These are phyloP conservation scores for Uloborus diversus DNA, from an alignment of 1,140 invertebrate species.

Conservation along the genomic window DNA sequence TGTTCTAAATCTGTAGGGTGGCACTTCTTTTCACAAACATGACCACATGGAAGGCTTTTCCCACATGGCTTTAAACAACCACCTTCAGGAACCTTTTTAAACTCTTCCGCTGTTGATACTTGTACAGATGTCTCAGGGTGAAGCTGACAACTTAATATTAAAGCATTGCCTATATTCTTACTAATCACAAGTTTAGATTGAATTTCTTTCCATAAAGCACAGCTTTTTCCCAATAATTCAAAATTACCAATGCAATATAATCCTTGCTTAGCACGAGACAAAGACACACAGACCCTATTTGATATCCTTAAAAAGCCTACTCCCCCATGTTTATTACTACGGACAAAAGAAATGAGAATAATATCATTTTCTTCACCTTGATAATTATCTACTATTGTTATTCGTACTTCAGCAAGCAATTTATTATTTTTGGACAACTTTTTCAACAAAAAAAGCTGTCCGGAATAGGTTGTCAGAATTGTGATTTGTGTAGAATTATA, in stretches of 20 bases:
- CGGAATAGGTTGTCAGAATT: slow-evolving; percentile 74
- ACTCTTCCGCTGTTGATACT: slow-evolving; percentile 30
- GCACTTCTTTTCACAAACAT: slow-evolving; percentile 53
- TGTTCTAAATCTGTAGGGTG: slow-evolving; percentile 52
- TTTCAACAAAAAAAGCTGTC: slow-evolving; percentile 65
- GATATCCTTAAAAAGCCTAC: slow-evolving; percentile 80
- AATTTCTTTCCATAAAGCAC: slow-evolving; percentile 66
- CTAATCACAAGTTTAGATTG: slow-evolving; percentile 43
- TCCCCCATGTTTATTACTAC: slow-evolving; percentile 74
- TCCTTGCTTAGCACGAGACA: slow-evolving; percentile 82
- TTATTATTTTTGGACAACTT: slow-evolving; percentile 6
- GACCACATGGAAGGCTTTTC: slow-evolving; percentile 54
- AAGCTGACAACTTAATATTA: slow-evolving; percentile 66
- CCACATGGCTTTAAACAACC: slow-evolving; percentile 46
- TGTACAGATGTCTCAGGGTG: slow-evolving; percentile 62
- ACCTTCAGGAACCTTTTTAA: slow-evolving; percentile 48
- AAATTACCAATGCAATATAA: slow-evolving; percentile 77
- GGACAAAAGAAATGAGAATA: slow-evolving; percentile 82
- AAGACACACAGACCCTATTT: slow-evolving; percentile 84
- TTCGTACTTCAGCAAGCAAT: slow-evolving; percentile 58
- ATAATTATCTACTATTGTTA: slow-evolving; percentile 81
- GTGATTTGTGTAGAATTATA: slow-evolving; percentile 73
- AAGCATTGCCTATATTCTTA: slow-evolving; percentile 59
- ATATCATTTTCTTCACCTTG: slow-evolving; percentile 89
- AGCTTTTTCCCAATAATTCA: slow-evolving; percentile 67